Percentiles rank a stretch among this genome's conserved stretches.
Evolutionary conservation across 1,140 invertebrate genomes (phyloP).

Genomic region (Caenorhabditis inopinata): DNA sequence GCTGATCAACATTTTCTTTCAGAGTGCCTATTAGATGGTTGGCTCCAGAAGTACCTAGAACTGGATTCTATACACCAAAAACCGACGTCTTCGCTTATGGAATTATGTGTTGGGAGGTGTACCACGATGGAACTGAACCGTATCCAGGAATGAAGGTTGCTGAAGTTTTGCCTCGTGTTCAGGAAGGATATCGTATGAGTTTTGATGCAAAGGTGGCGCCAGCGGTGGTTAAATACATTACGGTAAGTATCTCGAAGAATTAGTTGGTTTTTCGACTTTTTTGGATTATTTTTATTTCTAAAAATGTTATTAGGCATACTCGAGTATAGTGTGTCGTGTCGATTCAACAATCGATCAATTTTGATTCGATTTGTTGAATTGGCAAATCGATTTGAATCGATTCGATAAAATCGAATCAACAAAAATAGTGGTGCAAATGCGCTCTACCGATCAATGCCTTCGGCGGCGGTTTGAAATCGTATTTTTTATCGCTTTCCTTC

Average conservation of each 20-base stretch:
- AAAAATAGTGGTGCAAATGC: too few species aligned
- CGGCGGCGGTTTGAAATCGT: too few species aligned
- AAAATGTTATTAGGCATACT: too few species aligned
- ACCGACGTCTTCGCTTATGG: constrained; percentile 48
- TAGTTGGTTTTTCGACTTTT: too few species aligned
- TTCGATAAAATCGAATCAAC: too few species aligned
- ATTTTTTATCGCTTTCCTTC: too few species aligned
- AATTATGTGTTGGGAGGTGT: constrained; percentile 55
- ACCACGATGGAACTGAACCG: constrained; percentile 45
- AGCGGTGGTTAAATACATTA: neutral
- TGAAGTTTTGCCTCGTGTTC: constrained; percentile 30
- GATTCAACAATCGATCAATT: too few species aligned
- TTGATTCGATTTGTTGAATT: too few species aligned
- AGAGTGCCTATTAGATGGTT: constrained; percentile 44
- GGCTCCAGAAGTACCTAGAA: constrained; percentile 41
- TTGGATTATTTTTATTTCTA: too few species aligned
- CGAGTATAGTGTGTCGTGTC: too few species aligned
- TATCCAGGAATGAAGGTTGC: constrained; percentile 49
- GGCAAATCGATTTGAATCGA: too few species aligned
- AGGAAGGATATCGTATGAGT: constrained; percentile 43
- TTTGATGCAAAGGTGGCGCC: neutral
- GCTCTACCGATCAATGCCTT: too few species aligned
- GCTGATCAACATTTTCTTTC: neutral
- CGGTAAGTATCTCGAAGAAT: neutral
- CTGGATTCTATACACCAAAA: neutral